phyloP scores from a whole-genome alignment of 2,888 invertebrate species.

The Synanthedon formicaeformis region DNA sequence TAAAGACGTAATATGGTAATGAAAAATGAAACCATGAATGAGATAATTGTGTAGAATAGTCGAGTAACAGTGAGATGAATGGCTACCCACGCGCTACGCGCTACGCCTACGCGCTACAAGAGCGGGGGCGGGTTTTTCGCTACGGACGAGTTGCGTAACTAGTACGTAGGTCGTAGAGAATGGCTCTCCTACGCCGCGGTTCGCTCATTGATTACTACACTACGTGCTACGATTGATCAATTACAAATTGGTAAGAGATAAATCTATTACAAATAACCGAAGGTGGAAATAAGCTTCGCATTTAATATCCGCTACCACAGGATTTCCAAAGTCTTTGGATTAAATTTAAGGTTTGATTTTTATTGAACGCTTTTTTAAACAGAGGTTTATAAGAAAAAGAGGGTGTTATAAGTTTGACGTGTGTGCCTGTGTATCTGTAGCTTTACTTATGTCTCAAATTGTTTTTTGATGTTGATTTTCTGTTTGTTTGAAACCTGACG shows the following conservation, averaged over 20 bases:
- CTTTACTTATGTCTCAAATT: too few relatives aligned
- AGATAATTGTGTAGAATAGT: background rate
- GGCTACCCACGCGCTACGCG: conserved; percentile 28
- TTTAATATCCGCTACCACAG: background rate
- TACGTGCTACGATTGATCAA: conserved; percentile 21
- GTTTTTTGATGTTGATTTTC: too few relatives aligned
- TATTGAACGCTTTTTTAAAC: too few relatives aligned
- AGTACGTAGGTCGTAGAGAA: background rate
- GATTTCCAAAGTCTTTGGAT: background rate
- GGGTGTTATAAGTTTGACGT: too few relatives aligned
- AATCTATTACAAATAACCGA: conserved; percentile 11
- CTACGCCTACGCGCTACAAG: conserved; percentile 30
- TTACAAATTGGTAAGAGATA: conserved; percentile 13
- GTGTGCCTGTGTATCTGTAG: too few relatives aligned
- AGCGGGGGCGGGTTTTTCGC: conserved; percentile 7
- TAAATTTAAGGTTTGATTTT: too few relatives aligned
- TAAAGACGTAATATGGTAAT: too few relatives aligned
- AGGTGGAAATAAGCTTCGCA: background rate
- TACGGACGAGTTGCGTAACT: conserved; percentile 1
- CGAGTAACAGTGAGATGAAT: conserved; percentile 20
- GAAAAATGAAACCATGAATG: background rate
- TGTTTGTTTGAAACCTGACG: too few relatives aligned
- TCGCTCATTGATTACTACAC: conserved; percentile 3
- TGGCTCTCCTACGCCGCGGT: background rate
- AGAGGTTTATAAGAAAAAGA: too few relatives aligned